Percentiles rank a stretch among this genome's conserved stretches.
Evolutionary conservation across 1,140 invertebrate species (phyloP).

Genomic region (Zaprionus camerounensis): DNA sequence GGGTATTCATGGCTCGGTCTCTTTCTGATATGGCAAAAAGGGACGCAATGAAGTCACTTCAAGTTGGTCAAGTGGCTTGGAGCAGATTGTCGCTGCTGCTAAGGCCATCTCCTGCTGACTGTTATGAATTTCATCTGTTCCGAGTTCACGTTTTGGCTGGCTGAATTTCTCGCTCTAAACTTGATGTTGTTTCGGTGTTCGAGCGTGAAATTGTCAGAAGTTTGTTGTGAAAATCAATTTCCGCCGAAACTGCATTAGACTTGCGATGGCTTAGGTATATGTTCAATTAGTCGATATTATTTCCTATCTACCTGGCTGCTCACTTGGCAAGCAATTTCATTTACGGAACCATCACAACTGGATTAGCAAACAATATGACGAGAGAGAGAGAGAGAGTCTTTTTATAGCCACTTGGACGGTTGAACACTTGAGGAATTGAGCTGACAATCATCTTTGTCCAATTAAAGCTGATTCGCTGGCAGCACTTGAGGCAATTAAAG

Average conservation of each 20-base stretch:
- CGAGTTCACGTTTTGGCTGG: constrained; percentile 8
- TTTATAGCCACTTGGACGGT: constrained; percentile 1
- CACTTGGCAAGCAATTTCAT: constrained; percentile 9
- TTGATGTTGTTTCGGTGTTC: constrained; percentile 14
- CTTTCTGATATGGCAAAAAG: not conserved
- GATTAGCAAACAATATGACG: constrained; percentile 38
- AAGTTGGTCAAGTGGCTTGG: not conserved
- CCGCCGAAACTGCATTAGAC: not conserved
- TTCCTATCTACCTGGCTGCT: not conserved
- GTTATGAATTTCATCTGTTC: not conserved
- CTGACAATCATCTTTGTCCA: constrained; percentile 67
- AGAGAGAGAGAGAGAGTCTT: not conserved
- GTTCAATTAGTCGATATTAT: constrained; percentile 18
- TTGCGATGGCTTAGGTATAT: not conserved
- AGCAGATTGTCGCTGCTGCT: constrained; percentile 9
- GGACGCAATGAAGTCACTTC: not conserved
- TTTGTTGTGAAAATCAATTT: constrained; percentile 17
- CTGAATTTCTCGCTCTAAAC: constrained; percentile 5
- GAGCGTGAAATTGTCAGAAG: constrained; percentile 41
- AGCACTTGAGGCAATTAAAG: constrained; percentile 70
- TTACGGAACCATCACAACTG: constrained; percentile 11
- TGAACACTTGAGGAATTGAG: constrained; percentile 46
- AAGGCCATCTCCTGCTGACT: not conserved
- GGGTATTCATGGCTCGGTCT: not conserved
- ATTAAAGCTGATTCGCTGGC: constrained; percentile 54